Evolutionary conservation across 2,797 vertebrate species (phyloP).

Genomic region (Bufotes viridis): DNA sequence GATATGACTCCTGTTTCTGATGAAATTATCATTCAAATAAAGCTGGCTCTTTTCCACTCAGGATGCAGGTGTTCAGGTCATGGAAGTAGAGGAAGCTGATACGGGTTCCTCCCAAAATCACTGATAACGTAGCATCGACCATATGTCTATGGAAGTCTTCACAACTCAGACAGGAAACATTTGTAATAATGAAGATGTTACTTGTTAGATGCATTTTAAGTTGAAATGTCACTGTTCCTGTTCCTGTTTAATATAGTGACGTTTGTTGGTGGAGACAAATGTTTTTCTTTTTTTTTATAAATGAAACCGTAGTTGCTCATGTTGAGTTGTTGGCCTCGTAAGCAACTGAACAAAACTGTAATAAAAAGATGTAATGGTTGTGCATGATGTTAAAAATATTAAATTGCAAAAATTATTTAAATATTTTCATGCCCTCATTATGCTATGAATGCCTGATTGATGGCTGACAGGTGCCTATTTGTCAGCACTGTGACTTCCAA

Average conservation of each 20-base stretch:
- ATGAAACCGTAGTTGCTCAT: neutral
- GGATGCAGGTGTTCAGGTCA: conserved; percentile 81
- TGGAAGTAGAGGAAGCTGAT: conserved; percentile 73
- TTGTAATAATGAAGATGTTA: conserved; percentile 60
- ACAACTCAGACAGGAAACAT: conserved; percentile 61
- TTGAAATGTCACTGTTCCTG: conserved; percentile 18
- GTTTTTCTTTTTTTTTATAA: neutral
- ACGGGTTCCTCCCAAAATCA: conserved; percentile 74
- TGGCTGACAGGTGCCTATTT: no score
- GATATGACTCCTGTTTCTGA: conserved; percentile 73
- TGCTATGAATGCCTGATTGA: no score
- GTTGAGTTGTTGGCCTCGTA: neutral
- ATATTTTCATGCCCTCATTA: no score
- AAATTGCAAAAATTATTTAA: no score
- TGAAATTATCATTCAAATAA: conserved; percentile 72
- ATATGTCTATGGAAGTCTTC: conserved; percentile 68
- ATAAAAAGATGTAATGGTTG: neutral
- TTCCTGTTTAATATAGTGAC: conserved; percentile 16
- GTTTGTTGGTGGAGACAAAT: neutral
- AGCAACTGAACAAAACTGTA: neutral
- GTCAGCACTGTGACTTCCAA: no score
- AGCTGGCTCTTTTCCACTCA: conserved; percentile 73
- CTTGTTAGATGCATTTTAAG: conserved; percentile 22
- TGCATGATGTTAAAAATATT: no score
- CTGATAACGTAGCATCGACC: conserved; percentile 64